Base-by-base conservation (phyloP, 2,888 invertebrate species). In the Drosophila rellima region DNA sequence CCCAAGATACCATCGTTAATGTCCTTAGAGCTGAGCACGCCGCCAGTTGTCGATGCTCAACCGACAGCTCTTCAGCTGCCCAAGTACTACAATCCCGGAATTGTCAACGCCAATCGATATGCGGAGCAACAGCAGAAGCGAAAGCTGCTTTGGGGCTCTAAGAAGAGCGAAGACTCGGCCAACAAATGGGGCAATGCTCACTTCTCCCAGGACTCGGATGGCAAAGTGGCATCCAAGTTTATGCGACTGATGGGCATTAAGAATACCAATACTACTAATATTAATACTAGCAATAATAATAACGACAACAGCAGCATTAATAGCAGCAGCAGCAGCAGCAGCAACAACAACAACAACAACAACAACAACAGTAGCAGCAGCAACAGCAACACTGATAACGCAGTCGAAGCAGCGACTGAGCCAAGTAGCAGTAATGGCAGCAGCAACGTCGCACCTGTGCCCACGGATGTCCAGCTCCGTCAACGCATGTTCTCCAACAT, bases 241-340 rank as follows among this genome's bases (percentile, higher is more conserved):
- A 97, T 98, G 93, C 94, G 99, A 74, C 94, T 99, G 48, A 99
- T 99, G 99, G 99, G 99, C 51, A 98, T 99, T 74, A 91, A 90
- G 69, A 83, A 77, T 54, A 31, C 79, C 33, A 23, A 6, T 18
- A 47, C 35, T 42, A 69, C 56, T 7, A 64, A 50, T 8, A 40
- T 7, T 23, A 23, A 10, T 44, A 48, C 3, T n/a, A 47, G 6
- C 29, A 70, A 11, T 31, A 50, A 33, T 10, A 55, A 56, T n/a
- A 62, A 50, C 17, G 18, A n/a, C 17, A 11, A 31, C 44, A 17
- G 29, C 47, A 47, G 45, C 40, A 17, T 3, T 0, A 39, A 1
- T 10, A 20, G 13, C 13, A 40, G 40, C 40, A 23, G 17, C 13
- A 47, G 18, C 29, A 52, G 17, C 29, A 17, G 44, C 44, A 44